Conservation (phyloP, 2,113 vertebrate species). For the Rana temporaria region DNA sequence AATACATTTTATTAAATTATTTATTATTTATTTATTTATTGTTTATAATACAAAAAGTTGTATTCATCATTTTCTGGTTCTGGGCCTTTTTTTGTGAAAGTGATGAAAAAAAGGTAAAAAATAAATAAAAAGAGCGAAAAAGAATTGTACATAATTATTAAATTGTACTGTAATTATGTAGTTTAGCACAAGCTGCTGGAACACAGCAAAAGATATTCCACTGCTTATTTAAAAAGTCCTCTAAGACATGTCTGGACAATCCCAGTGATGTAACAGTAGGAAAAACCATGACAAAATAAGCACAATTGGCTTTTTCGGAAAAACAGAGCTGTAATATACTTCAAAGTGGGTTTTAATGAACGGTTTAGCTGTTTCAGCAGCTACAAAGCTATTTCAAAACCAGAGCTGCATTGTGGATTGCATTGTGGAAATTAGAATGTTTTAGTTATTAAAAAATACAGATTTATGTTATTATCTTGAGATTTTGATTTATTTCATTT, state of each 20-base stretch:
- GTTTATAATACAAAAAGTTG: no score
- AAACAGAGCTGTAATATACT: slow-evolving; percentile 4
- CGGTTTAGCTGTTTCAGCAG: slow-evolving; percentile 12
- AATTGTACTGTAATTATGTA: slow-evolving; percentile 4
- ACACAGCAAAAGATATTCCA: background rate
- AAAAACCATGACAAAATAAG: background rate
- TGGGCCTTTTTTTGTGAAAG: no score
- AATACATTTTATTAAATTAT: no score
- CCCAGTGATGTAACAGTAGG: background rate
- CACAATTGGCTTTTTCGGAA: slow-evolving; percentile 16
- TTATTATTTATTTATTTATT: no score
- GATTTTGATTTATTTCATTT: no score
- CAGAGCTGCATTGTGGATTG: background rate
- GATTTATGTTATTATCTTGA: no score
- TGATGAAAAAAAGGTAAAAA: background rate
- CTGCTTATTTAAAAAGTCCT: background rate
- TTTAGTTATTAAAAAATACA: background rate
- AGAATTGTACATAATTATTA: background rate
- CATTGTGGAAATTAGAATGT: no score
- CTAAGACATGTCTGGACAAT: slow-evolving; percentile 31
- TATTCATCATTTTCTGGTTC: no score
- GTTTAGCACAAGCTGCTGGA: background rate
- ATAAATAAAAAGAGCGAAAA: background rate
- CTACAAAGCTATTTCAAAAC: background rate
- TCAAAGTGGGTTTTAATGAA: slow-evolving; percentile 33